Percentiles rank a stretch among this genome's conserved stretches.
These are phyloP conservation scores for Leptinotarsa juncta DNA, from an alignment of 2,888 invertebrate genomes.

Conservation along the genomic window DNA sequence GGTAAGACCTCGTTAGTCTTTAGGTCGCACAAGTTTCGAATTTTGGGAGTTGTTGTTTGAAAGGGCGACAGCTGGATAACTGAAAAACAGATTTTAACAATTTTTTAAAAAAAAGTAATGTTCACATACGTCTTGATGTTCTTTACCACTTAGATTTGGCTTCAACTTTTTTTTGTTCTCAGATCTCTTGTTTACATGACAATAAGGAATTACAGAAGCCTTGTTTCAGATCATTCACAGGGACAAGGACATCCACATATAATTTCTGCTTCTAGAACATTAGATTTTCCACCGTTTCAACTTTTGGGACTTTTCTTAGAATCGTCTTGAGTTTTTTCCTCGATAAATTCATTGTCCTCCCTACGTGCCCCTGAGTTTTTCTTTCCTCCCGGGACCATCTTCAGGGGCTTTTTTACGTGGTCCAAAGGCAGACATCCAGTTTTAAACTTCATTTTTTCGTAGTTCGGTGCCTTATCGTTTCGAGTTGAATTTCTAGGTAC, in stretches of 20 bases:
- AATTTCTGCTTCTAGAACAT: slow-evolving; percentile 17
- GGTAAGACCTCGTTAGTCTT: too few species aligned
- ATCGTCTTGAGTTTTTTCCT: neutral
- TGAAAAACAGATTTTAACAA: too few species aligned
- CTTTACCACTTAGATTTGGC: too few species aligned
- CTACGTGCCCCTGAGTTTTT: neutral
- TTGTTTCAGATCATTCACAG: neutral
- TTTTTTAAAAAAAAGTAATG: too few species aligned
- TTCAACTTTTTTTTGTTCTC: neutral
- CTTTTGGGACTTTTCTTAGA: neutral
- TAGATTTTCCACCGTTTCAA: slow-evolving; percentile 5
- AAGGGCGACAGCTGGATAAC: too few species aligned
- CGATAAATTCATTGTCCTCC: neutral
- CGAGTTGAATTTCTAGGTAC: slow-evolving; percentile 11
- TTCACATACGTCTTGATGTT: too few species aligned
- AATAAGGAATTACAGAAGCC: neutral
- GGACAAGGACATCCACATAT: slow-evolving; percentile 8
- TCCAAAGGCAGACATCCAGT: slow-evolving; percentile 42
- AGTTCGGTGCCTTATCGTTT: slow-evolving; percentile 18
- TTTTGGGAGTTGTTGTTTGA: too few species aligned
- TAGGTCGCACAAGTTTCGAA: too few species aligned
- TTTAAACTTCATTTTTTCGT: slow-evolving; percentile 38
- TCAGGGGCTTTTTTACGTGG: neutral
- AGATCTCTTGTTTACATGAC: neutral
- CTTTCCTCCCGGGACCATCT: neutral